These are phyloP conservation scores for Drosophila miranda DNA, from an alignment of 1,140 invertebrate species.

Conservation along the genomic window DNA sequence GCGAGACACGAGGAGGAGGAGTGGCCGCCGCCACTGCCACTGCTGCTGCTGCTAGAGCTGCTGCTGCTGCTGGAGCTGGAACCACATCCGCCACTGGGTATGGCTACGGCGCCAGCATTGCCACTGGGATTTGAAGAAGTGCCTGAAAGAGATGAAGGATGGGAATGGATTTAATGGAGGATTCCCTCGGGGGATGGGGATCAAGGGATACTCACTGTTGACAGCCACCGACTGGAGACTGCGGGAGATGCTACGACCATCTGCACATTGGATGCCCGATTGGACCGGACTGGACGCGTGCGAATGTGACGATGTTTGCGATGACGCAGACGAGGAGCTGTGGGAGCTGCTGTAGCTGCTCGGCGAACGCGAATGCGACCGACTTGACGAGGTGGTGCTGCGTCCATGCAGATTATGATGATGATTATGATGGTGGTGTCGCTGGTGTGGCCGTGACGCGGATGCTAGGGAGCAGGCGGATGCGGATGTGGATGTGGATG, in stretches of 20 bases:
- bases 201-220: constrained; percentile 53
- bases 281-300: constrained; percentile 82
- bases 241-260: constrained; percentile 43
- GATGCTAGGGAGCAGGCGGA: constrained; percentile 4
- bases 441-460: constrained; percentile 11
- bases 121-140: constrained; percentile 80
- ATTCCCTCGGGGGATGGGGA: background rate
- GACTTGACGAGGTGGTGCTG: constrained; percentile 83
- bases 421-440: constrained; percentile 41
- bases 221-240: constrained; percentile 34
- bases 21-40: constrained; percentile 12
- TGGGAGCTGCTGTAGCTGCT: constrained; percentile 82
- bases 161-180: background rate
- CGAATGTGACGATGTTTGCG: constrained; percentile 81
- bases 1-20: constrained; percentile 53
- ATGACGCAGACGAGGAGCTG: constrained; percentile 76
- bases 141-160: constrained; percentile 28
- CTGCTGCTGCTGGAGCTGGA: constrained; percentile 75
- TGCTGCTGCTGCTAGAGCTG: constrained; percentile 69
- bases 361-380: constrained; percentile 83
- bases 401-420: constrained; percentile 59
- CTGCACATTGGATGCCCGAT: constrained; percentile 72
- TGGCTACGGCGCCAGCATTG: constrained; percentile 45
- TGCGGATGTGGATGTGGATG: constrained; percentile 10
- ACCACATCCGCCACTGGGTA: constrained; percentile 46